These are phyloP conservation scores for Tautogolabrus adspersus DNA, from an alignment of 2,113 vertebrate species.

Conservation along the genomic window DNA sequence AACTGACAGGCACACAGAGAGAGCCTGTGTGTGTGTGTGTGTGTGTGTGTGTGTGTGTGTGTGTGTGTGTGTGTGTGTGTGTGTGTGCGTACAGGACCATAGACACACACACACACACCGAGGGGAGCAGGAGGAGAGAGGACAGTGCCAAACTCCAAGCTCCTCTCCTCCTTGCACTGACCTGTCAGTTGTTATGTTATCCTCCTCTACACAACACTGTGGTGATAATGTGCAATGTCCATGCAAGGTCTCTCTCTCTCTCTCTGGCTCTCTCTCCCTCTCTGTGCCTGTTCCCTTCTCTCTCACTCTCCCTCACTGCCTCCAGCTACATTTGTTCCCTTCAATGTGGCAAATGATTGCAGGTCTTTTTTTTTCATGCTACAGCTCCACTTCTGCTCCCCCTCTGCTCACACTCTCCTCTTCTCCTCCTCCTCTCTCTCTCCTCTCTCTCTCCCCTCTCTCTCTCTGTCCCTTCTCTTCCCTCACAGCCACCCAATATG, in stretches of 20 bases:
- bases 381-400: constrained; percentile 19
- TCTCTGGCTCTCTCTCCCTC: constrained; percentile 21
- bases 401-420: constrained; percentile 19
- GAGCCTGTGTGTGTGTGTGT: constrained; percentile 41
- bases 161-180: constrained; percentile 54
- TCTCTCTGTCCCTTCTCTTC: constrained; percentile 36
- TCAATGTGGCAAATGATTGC: constrained; percentile 76
- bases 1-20: constrained; percentile 68
- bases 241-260: constrained; percentile 44
- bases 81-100: constrained; percentile 26
- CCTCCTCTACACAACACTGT: constrained; percentile 39
- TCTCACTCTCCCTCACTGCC: constrained; percentile 64
- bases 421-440: constrained; percentile 3
- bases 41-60: constrained; percentile 54
- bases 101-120: constrained; percentile 16
- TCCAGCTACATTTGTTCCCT: constrained; percentile 80
- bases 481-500: constrained; percentile 41
- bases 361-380: constrained; percentile 53
- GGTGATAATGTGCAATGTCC: constrained; percentile 58
- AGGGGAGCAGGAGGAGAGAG: constrained; percentile 54
- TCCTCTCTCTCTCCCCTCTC: constrained; percentile 28
- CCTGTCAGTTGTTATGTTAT: constrained; percentile 66
- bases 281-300: constrained; percentile 23
- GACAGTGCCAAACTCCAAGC: constrained; percentile 64
- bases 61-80: constrained; percentile 50